Evolutionary conservation across 1,140 invertebrate genomes (phyloP).

Genomic region (Drosophila sucinea): DNA sequence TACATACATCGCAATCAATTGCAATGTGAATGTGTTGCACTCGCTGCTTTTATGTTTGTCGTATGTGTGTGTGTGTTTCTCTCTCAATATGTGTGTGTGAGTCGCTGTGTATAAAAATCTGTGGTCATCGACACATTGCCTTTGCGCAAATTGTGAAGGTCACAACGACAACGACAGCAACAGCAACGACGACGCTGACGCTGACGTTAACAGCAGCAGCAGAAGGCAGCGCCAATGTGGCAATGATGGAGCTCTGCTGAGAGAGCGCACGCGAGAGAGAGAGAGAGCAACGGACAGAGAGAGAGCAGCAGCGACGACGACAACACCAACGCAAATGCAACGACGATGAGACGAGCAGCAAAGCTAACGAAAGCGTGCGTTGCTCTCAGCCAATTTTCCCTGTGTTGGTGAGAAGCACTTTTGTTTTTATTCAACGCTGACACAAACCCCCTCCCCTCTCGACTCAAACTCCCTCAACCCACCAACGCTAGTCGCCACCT

Average conservation of each 20-base stretch:
- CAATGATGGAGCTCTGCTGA: conserved; percentile 58
- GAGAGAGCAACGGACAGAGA: conserved; percentile 7
- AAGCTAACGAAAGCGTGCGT: conserved; percentile 58
- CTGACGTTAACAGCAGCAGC: conserved; percentile 27
- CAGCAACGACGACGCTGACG: conserved; percentile 37
- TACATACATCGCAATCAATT: conserved; percentile 58
- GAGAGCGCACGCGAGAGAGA: conserved; percentile 2
- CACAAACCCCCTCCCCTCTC: conserved; percentile 16
- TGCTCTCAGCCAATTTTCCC: conserved; percentile 50
- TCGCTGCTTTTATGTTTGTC: conserved; percentile 67
- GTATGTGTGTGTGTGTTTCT: conserved; percentile 29
- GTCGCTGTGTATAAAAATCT: conserved; percentile 78
- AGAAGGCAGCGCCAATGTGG: conserved; percentile 56
- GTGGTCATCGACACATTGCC: conserved; percentile 84
- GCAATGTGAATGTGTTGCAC: conserved; percentile 73
- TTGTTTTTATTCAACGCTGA: conserved; percentile 75
- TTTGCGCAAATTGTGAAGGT: conserved; percentile 84
- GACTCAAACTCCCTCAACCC: background rate
- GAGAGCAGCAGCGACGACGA: background rate
- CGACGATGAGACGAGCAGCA: conserved; percentile 22
- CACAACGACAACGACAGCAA: conserved; percentile 79
- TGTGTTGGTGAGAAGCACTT: conserved; percentile 61
- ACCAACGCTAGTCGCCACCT: conserved; percentile 13
- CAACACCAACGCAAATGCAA: conserved; percentile 47
- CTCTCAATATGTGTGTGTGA: conserved; percentile 49